Base-by-base conservation (phyloP, 2,113 vertebrate genomes). In the Notarius quadriscutis region DNA sequence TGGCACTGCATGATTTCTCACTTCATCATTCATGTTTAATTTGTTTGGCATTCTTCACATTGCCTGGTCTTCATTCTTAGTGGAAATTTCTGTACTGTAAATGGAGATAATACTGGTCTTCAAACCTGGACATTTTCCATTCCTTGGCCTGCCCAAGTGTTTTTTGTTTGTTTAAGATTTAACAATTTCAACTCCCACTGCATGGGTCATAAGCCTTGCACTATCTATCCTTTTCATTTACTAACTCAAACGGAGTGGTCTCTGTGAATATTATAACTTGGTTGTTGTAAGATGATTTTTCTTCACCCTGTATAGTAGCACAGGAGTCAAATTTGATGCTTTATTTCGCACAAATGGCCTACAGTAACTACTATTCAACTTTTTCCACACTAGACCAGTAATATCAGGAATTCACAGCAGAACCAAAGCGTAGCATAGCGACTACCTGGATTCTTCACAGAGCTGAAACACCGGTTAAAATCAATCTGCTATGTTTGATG, bases 1-100 rank as follows among this genome's bases (percentile, higher is more conserved):
- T 81, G 80, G 78, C 87, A 51, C 65, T 72, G 58, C 83, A 88
- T 86, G 86, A 88, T 85, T 91, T 89, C 58, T 34, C 86, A 89
- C 88, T 74, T 80, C 14, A 58, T 57, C 8, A 10, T 82, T n/a
- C 34, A 77, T 77, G 20, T 78, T 7, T 78, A 7, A 27, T 17
- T 57, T 67, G 2, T 67, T 84, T 57, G 34, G 8, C n/a, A 15
- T 34, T 41, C 9, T 67, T 67, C 48, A 83, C n/a, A 58, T 71
- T 41, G 27, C 4, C 67, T n/a, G 25, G 7, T 63, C 25, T 75
- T 84, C 15, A 27, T 34, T 55, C 2, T 22, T 4, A 41, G 17
- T 72, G 30, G 30, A 34, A 22, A 72, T 71, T 71, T 55, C 5
- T 62, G 4, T 74, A 30, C 2, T 51, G 74, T 51, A 53, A 77